These are phyloP conservation scores for Apamea epomidion DNA, from an alignment of 2,888 invertebrate species.

Conservation along the genomic window DNA sequence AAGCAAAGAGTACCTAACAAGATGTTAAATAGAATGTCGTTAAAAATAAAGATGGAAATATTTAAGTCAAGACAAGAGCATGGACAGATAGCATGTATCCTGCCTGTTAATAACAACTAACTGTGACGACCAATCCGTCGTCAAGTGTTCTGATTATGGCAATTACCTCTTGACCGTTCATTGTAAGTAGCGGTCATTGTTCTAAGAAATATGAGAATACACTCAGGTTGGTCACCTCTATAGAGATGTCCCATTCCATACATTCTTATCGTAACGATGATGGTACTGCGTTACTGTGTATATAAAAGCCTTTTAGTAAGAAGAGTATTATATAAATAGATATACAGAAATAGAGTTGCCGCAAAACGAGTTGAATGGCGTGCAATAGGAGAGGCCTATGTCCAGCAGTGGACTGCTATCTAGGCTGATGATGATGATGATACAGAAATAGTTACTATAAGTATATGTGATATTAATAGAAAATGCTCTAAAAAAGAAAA, in stretches of 20 bases:
- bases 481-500: not conserved
- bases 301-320: not conserved
- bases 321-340: not conserved
- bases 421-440: too few relatives aligned
- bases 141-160: constrained; percentile 47
- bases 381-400: too few relatives aligned
- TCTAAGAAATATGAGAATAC: constrained; percentile 36
- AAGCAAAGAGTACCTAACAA: not conserved
- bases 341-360: too few relatives aligned
- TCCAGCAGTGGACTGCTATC: too few relatives aligned
- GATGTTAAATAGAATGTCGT: not conserved
- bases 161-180: constrained; percentile 43
- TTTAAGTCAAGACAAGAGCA: not conserved
- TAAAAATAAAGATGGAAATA: not conserved
- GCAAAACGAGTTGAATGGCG: too few relatives aligned
- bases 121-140: constrained; percentile 22
- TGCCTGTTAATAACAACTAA: constrained; percentile 21
- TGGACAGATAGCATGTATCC: constrained; percentile 2
- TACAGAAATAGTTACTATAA: too few relatives aligned
- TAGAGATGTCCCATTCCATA: not conserved
- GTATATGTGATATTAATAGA: too few relatives aligned
- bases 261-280: not conserved
- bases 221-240: constrained; percentile 32
- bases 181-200: constrained; percentile 49
- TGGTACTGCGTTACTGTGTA: not conserved